phyloP scores from a whole-genome alignment of 2,113 vertebrate genomes.

The Zapornia atra region DNA sequence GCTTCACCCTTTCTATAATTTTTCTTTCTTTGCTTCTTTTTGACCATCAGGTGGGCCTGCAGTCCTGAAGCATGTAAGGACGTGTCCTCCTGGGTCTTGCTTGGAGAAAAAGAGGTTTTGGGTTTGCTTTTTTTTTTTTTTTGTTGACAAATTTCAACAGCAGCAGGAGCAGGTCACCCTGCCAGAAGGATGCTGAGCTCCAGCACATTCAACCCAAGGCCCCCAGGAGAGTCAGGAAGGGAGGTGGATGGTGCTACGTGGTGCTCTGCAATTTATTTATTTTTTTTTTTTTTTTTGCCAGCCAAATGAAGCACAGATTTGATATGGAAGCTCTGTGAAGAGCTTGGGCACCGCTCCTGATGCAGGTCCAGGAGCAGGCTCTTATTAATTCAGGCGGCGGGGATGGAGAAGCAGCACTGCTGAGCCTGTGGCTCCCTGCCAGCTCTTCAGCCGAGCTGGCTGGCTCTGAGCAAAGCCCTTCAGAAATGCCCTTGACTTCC shows the following conservation, averaged over 20 bases:
- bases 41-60: neutral
- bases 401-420: neutral
- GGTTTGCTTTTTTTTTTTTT: too few species aligned
- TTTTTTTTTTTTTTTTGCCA: neutral
- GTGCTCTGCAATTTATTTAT: neutral
- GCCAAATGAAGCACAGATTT: neutral
- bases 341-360: neutral
- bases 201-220: neutral
- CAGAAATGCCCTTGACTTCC: neutral
- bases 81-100: neutral
- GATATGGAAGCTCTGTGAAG: accelerated
- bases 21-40: neutral
- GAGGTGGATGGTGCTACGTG: neutral
- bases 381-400: neutral
- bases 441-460: neutral
- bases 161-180: neutral
- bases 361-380: accelerated
- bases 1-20: neutral
- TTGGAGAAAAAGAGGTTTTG: neutral
- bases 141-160: neutral
- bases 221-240: neutral
- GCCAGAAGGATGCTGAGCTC: neutral
- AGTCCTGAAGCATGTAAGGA: accelerated
- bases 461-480: neutral
- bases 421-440: neutral